These are phyloP conservation scores for Plumapathes pennacea DNA, from an alignment of 92 coral and sea anemone species.

Conservation along the genomic window DNA sequence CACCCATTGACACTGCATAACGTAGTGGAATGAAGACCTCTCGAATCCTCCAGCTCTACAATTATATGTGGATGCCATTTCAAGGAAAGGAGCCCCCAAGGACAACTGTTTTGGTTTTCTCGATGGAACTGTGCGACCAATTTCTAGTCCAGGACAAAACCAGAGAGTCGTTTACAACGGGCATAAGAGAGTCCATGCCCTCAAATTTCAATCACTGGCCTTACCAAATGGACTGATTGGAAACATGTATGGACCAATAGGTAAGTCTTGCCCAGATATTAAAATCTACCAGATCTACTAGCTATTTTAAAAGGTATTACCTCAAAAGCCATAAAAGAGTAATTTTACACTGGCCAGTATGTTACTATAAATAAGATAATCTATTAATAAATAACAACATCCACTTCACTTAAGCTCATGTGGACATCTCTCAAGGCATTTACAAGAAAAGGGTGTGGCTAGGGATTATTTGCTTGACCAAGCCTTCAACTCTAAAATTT, in stretches of 20 bases:
- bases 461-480: too few species aligned
- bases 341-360: too few species aligned
- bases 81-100: constrained; percentile 1
- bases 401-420: too few species aligned
- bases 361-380: too few species aligned
- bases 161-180: constrained; percentile 11
- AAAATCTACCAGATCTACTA: neutral
- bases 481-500: too few species aligned
- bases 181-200: constrained; percentile 12
- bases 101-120: constrained; percentile 16
- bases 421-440: neutral
- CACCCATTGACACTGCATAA: constrained; percentile 11
- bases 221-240: constrained; percentile 11
- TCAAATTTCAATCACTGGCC: constrained; percentile 9
- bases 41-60: constrained; percentile 6
- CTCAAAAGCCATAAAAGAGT: too few species aligned
- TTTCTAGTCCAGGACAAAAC: constrained; percentile 6
- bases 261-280: constrained; percentile 7
- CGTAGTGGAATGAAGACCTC: constrained; percentile 7
- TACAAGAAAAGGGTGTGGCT: neutral
- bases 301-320: too few species aligned
- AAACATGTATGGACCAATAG: constrained; percentile 7
- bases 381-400: too few species aligned
- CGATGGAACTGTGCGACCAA: constrained; percentile 5
- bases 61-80: constrained; percentile 2